Evolutionary conservation across 2,888 invertebrate genomes (phyloP).

Genomic region (Disparrhopalites patrizii): DNA sequence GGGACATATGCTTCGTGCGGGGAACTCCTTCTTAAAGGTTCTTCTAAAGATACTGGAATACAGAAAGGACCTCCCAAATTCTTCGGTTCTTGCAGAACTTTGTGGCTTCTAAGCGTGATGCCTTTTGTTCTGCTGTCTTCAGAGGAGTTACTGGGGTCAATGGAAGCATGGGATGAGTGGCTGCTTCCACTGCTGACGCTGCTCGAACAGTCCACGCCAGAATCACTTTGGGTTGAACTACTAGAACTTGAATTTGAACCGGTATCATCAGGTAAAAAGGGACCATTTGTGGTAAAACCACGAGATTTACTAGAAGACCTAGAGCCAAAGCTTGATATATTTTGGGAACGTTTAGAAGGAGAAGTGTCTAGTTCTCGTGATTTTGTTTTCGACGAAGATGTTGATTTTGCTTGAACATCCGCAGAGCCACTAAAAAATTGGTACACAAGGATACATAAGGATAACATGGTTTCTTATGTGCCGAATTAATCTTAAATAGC

Average conservation of each 20-base stretch:
- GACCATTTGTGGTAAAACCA: slow-evolving; percentile 16
- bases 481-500: no score
- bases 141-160: slow-evolving; percentile 11
- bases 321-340: slow-evolving; percentile 7
- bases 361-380: slow-evolving; percentile 19
- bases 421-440: slow-evolving; percentile 30
- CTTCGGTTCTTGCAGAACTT: slow-evolving; percentile 53
- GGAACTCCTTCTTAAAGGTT: slow-evolving; percentile 25
- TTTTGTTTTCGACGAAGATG: slow-evolving; percentile 28
- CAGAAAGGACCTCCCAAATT: slow-evolving; percentile 5
- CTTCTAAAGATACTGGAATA: slow-evolving; percentile 11
- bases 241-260: slow-evolving; percentile 43
- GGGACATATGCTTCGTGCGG: slow-evolving; percentile 15
- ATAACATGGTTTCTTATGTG: no score
- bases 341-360: slow-evolving; percentile 5
- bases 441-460: no score
- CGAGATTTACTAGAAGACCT: slow-evolving; percentile 20
- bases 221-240: slow-evolving; percentile 45
- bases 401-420: slow-evolving; percentile 25
- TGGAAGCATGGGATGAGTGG: slow-evolving; percentile 18
- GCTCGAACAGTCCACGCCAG: slow-evolving; percentile 46
- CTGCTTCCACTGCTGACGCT: slow-evolving; percentile 40
- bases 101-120: slow-evolving; percentile 63
- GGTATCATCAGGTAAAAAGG: slow-evolving; percentile 41
- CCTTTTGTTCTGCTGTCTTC: slow-evolving; percentile 21